Evolutionary conservation across 2,113 vertebrate genomes (phyloP).

Genomic region (Cottus gobio): DNA sequence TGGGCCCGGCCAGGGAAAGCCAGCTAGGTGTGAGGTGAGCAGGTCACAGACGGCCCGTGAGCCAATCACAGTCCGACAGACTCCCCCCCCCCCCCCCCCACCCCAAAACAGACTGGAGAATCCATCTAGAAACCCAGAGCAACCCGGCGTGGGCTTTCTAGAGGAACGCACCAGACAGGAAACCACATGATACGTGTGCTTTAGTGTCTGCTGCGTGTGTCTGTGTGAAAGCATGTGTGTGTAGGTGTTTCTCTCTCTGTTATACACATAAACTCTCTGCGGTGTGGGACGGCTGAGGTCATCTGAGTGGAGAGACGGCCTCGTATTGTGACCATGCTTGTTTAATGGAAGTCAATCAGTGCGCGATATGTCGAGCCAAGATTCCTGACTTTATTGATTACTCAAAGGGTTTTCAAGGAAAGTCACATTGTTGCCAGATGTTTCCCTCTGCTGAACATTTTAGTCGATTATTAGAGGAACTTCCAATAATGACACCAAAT

Average conservation of each 20-base stretch:
- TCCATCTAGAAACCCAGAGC: slow-evolving; percentile 72
- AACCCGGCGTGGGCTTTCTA: slow-evolving; percentile 72
- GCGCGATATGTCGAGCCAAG: slow-evolving; percentile 14
- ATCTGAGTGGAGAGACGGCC: slow-evolving; percentile 69
- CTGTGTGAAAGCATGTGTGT: slow-evolving; percentile 33
- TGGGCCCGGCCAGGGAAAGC: slow-evolving; percentile 43
- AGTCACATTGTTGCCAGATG: slow-evolving; percentile 48
- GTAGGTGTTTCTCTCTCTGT: slow-evolving; percentile 75
- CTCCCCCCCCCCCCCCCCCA: slow-evolving; percentile 61
- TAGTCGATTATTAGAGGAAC: not conserved
- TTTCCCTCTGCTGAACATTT: slow-evolving; percentile 26
- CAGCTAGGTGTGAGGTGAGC: slow-evolving; percentile 75
- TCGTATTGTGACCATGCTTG: slow-evolving; percentile 47
- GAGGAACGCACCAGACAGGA: slow-evolving; percentile 79
- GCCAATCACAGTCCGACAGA: slow-evolving; percentile 52
- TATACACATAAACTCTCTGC: slow-evolving; percentile 68
- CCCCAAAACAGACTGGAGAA: slow-evolving; percentile 77
- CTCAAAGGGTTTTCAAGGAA: slow-evolving; percentile 35
- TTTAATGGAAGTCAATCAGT: slow-evolving; percentile 56
- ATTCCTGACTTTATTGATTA: slow-evolving; percentile 61
- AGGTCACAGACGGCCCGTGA: slow-evolving; percentile 69
- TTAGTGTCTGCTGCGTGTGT: slow-evolving; percentile 66
- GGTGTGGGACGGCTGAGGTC: slow-evolving; percentile 74
- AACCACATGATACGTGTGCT: slow-evolving; percentile 77
- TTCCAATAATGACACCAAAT: not conserved